Percentiles rank a stretch among this genome's conserved stretches.
These are phyloP conservation scores for Coptodon bakossiorum DNA, from an alignment of 2,113 vertebrate species.

Conservation along the genomic window DNA sequence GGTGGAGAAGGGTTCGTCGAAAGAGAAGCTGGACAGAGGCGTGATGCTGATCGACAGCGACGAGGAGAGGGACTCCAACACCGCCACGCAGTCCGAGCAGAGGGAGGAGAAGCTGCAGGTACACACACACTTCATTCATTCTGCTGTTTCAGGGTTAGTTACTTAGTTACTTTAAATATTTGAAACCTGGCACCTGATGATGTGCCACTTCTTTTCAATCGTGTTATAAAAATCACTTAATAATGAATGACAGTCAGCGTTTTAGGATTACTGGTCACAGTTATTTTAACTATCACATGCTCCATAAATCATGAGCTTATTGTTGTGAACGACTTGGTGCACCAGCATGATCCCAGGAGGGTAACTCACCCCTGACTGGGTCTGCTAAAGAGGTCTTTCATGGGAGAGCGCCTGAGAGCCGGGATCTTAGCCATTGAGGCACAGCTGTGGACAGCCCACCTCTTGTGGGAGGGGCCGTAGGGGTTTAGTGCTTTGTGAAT, in stretches of 20 bases:
- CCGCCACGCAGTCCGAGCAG: constrained; percentile 94
- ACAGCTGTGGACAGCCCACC: not conserved
- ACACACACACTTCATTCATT: fast-evolving
- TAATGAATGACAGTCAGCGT: fast-evolving
- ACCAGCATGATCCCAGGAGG: fast-evolving
- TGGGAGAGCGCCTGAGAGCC: not conserved
- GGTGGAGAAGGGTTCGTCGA: constrained; percentile 83
- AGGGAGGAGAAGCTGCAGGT: constrained; percentile 98
- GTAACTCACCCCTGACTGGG: not conserved
- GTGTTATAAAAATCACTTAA: not conserved
- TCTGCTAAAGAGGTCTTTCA: not conserved
- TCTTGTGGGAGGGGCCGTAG: not conserved
- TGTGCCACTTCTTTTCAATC: not conserved
- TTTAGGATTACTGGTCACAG: not conserved
- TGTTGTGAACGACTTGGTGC: not conserved
- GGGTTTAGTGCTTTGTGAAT: not conserved
- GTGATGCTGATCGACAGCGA: constrained; percentile 93
- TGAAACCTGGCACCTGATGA: not conserved
- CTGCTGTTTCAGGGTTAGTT: not conserved
- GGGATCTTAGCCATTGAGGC: not conserved
- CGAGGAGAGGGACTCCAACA: constrained; percentile 93
- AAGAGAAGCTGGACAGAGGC: constrained; percentile 79
- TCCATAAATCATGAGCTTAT: not conserved
- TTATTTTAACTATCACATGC: not conserved
- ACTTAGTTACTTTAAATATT: not conserved